Conservation (phyloP, 1,140 invertebrate species). For the Stenopsyche tienmushanensis region DNA sequence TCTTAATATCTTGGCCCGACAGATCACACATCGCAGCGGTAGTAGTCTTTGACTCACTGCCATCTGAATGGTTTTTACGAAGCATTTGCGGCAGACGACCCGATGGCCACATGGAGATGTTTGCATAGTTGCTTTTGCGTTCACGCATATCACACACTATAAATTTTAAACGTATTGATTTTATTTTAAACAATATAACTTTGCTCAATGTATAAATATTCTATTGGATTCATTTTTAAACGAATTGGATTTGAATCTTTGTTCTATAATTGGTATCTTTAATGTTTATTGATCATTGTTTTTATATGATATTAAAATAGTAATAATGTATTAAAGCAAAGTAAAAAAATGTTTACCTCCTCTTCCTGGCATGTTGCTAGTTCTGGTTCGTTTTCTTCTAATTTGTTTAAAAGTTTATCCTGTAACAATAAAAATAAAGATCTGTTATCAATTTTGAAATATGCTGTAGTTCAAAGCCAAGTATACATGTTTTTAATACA, state of each 20-base stretch:
- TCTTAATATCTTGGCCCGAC: slow-evolving; percentile 84
- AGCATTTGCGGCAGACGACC: slow-evolving; percentile 93
- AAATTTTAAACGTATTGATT: too few species aligned
- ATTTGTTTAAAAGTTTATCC: slow-evolving; percentile 86
- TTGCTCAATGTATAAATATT: too few species aligned
- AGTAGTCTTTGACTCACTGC: slow-evolving; percentile 89
- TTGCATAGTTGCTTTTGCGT: slow-evolving; percentile 94
- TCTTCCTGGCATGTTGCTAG: slow-evolving; percentile 86
- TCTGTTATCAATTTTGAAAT: slow-evolving; percentile 36
- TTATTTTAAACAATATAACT: too few species aligned
- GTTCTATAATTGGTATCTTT: too few species aligned
- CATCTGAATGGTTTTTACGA: slow-evolving; percentile 97
- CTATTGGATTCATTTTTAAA: too few species aligned
- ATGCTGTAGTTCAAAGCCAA: too few species aligned
- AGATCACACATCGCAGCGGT: slow-evolving; percentile 91
- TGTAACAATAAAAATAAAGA: slow-evolving; percentile 57
- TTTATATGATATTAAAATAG: too few species aligned
- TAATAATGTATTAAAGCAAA: too few species aligned
- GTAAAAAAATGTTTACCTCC: slow-evolving; percentile 72
- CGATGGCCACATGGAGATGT: slow-evolving; percentile 93
- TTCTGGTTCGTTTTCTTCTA: slow-evolving; percentile 92
- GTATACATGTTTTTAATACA: too few species aligned
- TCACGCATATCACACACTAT: slow-evolving; percentile 95
- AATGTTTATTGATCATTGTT: too few species aligned
- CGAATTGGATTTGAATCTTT: too few species aligned